Conservation (phyloP, 2,797 vertebrate genomes). For the Malurus leucopterus region DNA sequence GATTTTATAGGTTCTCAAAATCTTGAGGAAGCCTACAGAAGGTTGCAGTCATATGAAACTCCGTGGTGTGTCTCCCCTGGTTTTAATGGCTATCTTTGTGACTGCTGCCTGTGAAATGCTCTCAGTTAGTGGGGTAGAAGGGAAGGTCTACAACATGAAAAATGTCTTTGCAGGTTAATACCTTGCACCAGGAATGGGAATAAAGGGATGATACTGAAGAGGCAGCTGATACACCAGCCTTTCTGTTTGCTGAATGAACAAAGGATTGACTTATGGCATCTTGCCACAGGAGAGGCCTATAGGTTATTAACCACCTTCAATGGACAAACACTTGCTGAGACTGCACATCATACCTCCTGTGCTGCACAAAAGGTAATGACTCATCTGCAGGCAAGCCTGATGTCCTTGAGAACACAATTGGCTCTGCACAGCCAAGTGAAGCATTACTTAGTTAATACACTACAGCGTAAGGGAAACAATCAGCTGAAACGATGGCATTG, state of each 20-base stretch:
- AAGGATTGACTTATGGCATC: constrained; percentile 6
- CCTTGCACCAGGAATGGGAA: background rate
- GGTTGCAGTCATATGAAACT: background rate
- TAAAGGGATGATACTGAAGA: background rate
- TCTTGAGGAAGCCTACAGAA: background rate
- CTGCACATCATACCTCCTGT: constrained; percentile 16
- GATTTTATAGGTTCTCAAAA: background rate
- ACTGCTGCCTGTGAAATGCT: background rate
- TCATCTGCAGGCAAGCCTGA: constrained; percentile 18
- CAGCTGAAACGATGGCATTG: constrained; percentile 33
- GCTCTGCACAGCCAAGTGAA: constrained; percentile 30
- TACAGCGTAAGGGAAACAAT: constrained; percentile 29
- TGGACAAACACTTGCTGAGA: constrained; percentile 43
- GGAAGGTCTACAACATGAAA: background rate
- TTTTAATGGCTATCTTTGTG: background rate
- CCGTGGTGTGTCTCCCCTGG: background rate
- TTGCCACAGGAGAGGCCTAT: background rate
- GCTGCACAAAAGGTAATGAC: constrained; percentile 29
- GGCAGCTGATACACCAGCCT: background rate
- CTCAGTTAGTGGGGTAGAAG: background rate
- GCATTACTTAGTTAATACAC: constrained; percentile 33
- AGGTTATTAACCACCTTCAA: constrained; percentile 48
- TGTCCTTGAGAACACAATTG: constrained; percentile 39
- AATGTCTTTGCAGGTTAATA: background rate
- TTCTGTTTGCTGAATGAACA: background rate